phyloP scores from a whole-genome alignment of 2,888 invertebrate genomes.

The Caenorhabditis parvicauda region DNA sequence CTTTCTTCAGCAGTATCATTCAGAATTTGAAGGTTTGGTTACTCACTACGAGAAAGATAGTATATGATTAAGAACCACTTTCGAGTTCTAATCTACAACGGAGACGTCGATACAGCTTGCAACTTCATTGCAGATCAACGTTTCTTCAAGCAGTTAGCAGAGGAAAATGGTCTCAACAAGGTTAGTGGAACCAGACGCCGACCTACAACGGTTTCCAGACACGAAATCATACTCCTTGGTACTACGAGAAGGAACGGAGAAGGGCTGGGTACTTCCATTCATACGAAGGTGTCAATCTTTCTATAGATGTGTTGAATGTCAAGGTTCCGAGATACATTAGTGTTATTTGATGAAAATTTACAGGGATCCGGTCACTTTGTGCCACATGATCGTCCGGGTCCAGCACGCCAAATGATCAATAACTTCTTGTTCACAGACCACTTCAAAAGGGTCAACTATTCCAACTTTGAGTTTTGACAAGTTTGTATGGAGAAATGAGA shows the following conservation, averaged over 20 bases:
- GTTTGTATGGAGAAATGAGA: neutral
- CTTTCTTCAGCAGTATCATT: constrained; percentile 27
- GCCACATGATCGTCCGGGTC: constrained; percentile 34
- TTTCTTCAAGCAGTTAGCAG: constrained; percentile 15
- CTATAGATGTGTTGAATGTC: constrained; percentile 50
- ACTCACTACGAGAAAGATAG: neutral
- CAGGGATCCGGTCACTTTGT: constrained; percentile 42
- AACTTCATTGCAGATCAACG: constrained; percentile 26
- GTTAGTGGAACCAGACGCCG: neutral
- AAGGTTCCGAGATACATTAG: constrained; percentile 22
- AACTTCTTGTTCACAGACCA: constrained; percentile 25
- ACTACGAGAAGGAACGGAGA: constrained; percentile 27
- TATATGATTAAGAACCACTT: constrained; percentile 4
- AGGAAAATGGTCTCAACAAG: constrained; percentile 9
- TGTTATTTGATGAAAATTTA: neutral
- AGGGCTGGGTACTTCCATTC: constrained; percentile 46
- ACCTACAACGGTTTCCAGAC: constrained; percentile 13
- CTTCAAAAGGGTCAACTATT: constrained; percentile 20
- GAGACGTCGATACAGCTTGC: constrained; percentile 36
- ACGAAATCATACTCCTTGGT: constrained; percentile 26
- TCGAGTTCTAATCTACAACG: constrained; percentile 35
- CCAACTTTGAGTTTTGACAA: constrained; percentile 7
- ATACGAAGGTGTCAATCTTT: constrained; percentile 30
- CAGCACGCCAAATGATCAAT: constrained; percentile 37
- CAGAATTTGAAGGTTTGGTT: constrained; percentile 14